These are phyloP conservation scores for Diplogasteroides magnus DNA, from an alignment of 1,140 invertebrate genomes.

Conservation along the genomic window DNA sequence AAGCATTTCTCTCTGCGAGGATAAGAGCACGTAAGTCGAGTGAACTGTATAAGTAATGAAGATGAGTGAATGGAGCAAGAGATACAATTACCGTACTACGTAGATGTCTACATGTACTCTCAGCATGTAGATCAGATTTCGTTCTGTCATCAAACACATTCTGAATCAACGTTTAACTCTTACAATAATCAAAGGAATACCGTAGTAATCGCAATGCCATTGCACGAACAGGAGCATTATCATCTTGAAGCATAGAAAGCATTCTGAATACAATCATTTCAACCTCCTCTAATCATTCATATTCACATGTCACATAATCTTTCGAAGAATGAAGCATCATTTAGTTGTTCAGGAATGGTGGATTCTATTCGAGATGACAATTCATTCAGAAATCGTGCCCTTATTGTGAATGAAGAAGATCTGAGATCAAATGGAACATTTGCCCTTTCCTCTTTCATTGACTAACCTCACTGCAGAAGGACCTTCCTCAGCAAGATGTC, in stretches of 20 bases:
- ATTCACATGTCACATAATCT: neutral
- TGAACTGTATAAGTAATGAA: conserved; percentile 12
- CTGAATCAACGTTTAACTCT: neutral
- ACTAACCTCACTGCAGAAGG: neutral
- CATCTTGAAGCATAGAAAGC: neutral
- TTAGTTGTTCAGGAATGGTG: neutral
- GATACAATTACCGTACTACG: conserved; percentile 14
- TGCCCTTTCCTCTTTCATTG: neutral
- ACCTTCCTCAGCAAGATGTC: neutral
- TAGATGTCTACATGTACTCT: conserved; percentile 25
- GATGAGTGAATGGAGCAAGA: neutral
- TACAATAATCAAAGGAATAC: neutral
- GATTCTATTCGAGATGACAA: neutral
- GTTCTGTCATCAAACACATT: conserved; percentile 20
- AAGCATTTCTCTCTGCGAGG: conserved; percentile 15
- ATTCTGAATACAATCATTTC: neutral
- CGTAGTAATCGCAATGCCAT: neutral
- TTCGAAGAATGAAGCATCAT: neutral
- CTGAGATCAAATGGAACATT: neutral
- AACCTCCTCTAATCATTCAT: neutral
- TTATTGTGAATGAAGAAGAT: neutral
- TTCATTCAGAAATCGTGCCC: neutral
- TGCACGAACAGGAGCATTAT: neutral
- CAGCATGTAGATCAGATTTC: conserved; percentile 21
- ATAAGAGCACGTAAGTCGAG: conserved; percentile 18